phyloP scores from a whole-genome alignment of 2,113 vertebrate species.

The Steatornis caripensis region DNA sequence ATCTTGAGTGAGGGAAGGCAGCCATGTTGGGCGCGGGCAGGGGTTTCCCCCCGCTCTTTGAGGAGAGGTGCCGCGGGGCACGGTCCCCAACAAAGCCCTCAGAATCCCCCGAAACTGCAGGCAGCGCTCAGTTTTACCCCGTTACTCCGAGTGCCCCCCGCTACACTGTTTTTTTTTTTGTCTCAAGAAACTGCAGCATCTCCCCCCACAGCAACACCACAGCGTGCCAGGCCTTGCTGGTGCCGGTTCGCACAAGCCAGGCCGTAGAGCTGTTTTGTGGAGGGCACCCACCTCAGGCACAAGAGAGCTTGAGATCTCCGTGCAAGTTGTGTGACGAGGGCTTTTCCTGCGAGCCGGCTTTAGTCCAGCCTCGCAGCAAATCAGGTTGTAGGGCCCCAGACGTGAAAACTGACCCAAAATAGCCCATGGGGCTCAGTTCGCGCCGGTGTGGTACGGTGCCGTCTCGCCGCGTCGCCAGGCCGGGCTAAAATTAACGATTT shows the following conservation, averaged over 20 bases:
- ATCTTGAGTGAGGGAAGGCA: neutral
- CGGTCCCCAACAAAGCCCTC: rapidly evolving
- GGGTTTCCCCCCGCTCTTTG: rapidly evolving
- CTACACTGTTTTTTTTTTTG: neutral
- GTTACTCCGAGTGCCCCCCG: no score
- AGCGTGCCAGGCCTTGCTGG: neutral
- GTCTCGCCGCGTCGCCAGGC: rapidly evolving
- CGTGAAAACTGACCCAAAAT: neutral
- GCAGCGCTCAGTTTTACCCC: rapidly evolving
- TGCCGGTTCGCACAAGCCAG: no score
- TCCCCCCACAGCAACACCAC: neutral
- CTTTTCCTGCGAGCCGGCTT: neutral
- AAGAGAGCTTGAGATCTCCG: rapidly evolving
- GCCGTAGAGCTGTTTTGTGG: no score
- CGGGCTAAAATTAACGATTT: neutral
- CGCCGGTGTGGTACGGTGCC: rapidly evolving
- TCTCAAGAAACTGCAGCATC: neutral
- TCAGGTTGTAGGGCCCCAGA: neutral
- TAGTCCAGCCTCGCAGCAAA: neutral
- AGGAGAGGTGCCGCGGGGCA: neutral
- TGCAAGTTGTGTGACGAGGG: no score
- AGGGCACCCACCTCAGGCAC: neutral
- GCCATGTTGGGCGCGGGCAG: neutral
- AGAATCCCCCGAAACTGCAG: neutral
- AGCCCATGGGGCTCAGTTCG: rapidly evolving